Conservation (phyloP, 1,140 invertebrate genomes). For the Drosophila kanapiae region DNA sequence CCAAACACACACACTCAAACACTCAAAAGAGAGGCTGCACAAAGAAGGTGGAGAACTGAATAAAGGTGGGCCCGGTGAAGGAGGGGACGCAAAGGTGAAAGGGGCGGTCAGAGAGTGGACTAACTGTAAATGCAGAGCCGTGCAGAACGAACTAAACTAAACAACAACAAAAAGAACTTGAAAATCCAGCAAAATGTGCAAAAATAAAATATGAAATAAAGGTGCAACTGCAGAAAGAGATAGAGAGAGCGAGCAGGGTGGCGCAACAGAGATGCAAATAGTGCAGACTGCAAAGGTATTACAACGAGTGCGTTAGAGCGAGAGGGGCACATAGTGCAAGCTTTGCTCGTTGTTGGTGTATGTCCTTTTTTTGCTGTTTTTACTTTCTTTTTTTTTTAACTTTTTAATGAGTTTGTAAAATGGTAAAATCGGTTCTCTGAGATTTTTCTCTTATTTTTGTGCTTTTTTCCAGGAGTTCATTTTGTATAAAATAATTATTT, state of each 20-base stretch:
- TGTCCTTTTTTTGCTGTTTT: constrained; percentile 25
- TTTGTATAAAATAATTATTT: neutral
- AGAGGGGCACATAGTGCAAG: constrained; percentile 32
- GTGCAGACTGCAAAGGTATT: constrained; percentile 22
- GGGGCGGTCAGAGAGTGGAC: constrained; percentile 44
- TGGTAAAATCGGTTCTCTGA: constrained; percentile 36
- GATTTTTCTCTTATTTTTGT: constrained; percentile 12
- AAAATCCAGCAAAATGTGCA: constrained; percentile 65
- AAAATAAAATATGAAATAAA: constrained; percentile 64
- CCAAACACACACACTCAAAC: constrained; percentile 50
- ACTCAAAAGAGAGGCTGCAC: constrained; percentile 11
- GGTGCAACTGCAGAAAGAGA: constrained; percentile 46
- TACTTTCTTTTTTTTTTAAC: constrained; percentile 17
- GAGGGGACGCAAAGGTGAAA: neutral
- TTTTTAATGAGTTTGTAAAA: constrained; percentile 59
- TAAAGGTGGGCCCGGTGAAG: neutral
- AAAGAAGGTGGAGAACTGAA: neutral
- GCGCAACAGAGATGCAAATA: constrained; percentile 51
- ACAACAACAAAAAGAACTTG: constrained; percentile 42
- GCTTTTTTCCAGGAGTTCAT: constrained; percentile 4
- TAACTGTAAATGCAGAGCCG: constrained; percentile 65
- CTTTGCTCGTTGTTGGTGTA: constrained; percentile 18
- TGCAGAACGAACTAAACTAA: constrained; percentile 37
- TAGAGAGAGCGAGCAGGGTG: constrained; percentile 22
- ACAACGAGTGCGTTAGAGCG: constrained; percentile 1